Base-by-base conservation (phyloP, 2,888 invertebrate species). In the Cenopis cana region DNA sequence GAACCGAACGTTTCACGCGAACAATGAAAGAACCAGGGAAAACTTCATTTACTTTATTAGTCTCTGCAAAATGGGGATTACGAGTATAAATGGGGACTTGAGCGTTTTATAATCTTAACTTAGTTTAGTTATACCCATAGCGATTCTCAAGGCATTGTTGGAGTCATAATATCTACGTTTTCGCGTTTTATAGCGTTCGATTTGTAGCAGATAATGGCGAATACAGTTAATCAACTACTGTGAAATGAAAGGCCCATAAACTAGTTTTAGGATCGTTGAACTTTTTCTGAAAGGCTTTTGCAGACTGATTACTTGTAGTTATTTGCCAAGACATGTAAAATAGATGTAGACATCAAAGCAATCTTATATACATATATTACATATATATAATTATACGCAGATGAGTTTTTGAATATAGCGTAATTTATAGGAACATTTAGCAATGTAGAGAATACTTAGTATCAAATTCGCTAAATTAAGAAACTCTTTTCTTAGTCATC, bases 31-130 rank as follows among this genome's bases (percentile, higher is more conserved):
- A 36, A 20, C 18, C 59, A 11, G 24, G 46, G 60, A 60, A 17
- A 46, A 46, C 11, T 60, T 60, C 14, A 59, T 60, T 60, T 49
- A 1, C 29, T 29, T 29, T 54, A 14, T 55, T 55, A 24, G 29
- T n/a, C n/a, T 55, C 55, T n/a, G 14, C n/a, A n/a, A 55, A 55
- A 55, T n/a, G 29, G 14, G 55, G 55, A 29, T 55, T 55, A n/a
- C n/a, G n/a, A n/a, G n/a, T n/a, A 29, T 29, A 2, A 29, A 55
- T 29, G 55, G 14, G 6, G 6, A 14, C 29, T 29, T 14, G 14
- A n/a, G 29, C 29, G n/a, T 29, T 55, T 29, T 55, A 24, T 55
- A 29, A 55, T 55, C 9, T 55, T 55, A 24, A 29, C 55, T 55
- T 29, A 14, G n/a, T 29, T 55, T 55, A 29, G 29, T 55, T 55